phyloP scores from a whole-genome alignment of 2,113 vertebrate species.

The Oreocharis arfaki region DNA sequence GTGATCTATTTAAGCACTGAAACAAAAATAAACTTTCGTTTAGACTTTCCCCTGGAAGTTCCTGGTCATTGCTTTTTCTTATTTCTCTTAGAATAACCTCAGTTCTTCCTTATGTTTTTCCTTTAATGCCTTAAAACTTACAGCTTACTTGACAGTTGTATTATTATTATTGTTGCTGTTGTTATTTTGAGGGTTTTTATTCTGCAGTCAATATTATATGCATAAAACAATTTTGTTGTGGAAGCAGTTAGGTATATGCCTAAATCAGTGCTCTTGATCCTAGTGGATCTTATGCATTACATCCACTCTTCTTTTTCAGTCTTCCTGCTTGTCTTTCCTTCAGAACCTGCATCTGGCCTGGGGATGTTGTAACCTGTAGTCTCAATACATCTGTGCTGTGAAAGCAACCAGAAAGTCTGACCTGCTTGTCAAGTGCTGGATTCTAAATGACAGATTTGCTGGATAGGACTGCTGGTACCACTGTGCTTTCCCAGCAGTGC shows the following conservation, averaged over 20 bases:
- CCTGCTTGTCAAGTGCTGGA: neutral
- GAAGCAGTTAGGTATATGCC: neutral
- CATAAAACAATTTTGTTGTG: neutral
- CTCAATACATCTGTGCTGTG: neutral
- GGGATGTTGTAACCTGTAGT: neutral
- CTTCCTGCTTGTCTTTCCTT: neutral
- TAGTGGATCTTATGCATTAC: neutral
- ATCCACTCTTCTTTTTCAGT: neutral
- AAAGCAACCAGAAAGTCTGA: neutral
- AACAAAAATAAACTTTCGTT: neutral
- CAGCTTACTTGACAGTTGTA: fast-evolving
- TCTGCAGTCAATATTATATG: neutral
- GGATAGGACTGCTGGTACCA: neutral
- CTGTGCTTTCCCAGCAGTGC: neutral
- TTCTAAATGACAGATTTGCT: neutral
- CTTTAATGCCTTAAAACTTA: neutral
- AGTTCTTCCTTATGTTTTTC: neutral
- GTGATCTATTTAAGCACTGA: neutral
- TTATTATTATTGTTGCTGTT: neutral
- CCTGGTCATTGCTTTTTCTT: neutral
- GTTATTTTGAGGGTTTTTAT: neutral
- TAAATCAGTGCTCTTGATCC: neutral
- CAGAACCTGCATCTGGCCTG: neutral
- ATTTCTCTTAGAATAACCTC: neutral
- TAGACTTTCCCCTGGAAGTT: neutral